Evolutionary conservation across 92 coral and sea anemone genomes (phyloP), one percentile per base, ranked within the genome.

Genomic region (Actinernus sp.): DNA sequence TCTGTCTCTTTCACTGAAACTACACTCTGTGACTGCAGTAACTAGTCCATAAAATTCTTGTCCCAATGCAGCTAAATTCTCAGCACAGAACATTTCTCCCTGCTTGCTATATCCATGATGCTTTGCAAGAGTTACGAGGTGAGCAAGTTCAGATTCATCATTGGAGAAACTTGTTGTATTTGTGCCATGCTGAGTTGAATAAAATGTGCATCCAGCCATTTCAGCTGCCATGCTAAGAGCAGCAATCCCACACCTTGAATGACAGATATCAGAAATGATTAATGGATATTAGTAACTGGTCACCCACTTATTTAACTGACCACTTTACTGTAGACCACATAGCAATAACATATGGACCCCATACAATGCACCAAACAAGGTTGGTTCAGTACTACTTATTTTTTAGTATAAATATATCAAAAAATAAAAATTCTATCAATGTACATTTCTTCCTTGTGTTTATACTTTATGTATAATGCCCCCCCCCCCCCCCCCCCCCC

Each of bases 161-260:
- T 40, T 30, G 31, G 40, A 21, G 25, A 34, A 46, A 46, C 58
- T 19, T 30, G 22, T 28, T 44, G 8, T 2, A 38, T 18, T 4
- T 26, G 26, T 26, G 28, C n/a, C 14, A 23, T 9, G 10, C 6
- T 45, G 11, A 8, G 10, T 5, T 8, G 10, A 18, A 9, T 45
- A 4, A 18, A 7, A 45, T 13, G 86, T 27, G 47, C 26, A 25
- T 16, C 40, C 69, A 22, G 73, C 31, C 69, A 87, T 65, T 45
- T 87, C 83, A 13, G 75, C 89, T 30, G 97, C 98, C 90, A 90
- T 88, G 55, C 92, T 83, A 0, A 94, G 77, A 0, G 97, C 91
- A 49, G 79, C 90, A 20, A 86, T 75, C 7, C 98, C 98, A 90
- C 98, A 94, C 67, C 98, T 94, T n/a, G n/a, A n/a, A n/a, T n/a